Evolutionary conservation across 92 coral and sea anemone genomes (phyloP).

Genomic region (Galaxea fascicularis): DNA sequence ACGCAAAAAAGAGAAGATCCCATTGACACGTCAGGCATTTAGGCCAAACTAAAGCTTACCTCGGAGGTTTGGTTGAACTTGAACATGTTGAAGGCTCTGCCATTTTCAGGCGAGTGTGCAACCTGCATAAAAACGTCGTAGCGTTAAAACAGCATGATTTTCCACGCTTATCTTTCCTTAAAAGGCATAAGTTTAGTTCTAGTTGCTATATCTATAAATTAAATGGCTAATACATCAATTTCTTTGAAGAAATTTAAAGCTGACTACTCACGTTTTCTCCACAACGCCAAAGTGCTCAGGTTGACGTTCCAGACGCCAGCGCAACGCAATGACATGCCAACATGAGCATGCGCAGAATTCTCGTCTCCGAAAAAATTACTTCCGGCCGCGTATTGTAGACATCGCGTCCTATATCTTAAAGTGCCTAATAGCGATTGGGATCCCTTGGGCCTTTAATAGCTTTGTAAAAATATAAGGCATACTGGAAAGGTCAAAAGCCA

Average conservation of each 20-base stretch:
- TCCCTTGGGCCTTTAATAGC: too few relatives aligned
- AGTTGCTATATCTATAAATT: constrained; percentile 30
- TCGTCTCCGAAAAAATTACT: constrained; percentile 20
- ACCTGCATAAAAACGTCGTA: too few relatives aligned
- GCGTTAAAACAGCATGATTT: too few relatives aligned
- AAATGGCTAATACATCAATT: constrained; percentile 13
- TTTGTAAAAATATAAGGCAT: too few relatives aligned
- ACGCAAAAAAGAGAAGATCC: constrained; percentile 30
- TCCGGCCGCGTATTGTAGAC: constrained; percentile 39
- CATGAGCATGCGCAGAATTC: too few relatives aligned
- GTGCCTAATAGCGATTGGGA: constrained; percentile 12
- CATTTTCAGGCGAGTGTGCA: too few relatives aligned
- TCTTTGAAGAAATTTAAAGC: constrained; percentile 14
- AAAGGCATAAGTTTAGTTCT: constrained; percentile 28
- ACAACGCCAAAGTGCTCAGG: constrained; percentile 19
- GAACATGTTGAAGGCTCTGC: too few relatives aligned
- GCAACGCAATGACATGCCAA: too few relatives aligned
- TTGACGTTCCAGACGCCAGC: constrained; percentile 17
- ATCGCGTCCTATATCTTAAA: constrained; percentile 43
- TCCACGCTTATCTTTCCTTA: too few relatives aligned
- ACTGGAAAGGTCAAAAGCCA: too few relatives aligned
- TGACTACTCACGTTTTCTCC: constrained; percentile 34
- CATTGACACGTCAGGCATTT: constrained; percentile 37
- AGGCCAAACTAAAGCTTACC: too few relatives aligned
- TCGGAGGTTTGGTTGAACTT: too few relatives aligned